These are phyloP conservation scores for Pandemis corylana DNA, from an alignment of 2,888 invertebrate species.

Conservation along the genomic window DNA sequence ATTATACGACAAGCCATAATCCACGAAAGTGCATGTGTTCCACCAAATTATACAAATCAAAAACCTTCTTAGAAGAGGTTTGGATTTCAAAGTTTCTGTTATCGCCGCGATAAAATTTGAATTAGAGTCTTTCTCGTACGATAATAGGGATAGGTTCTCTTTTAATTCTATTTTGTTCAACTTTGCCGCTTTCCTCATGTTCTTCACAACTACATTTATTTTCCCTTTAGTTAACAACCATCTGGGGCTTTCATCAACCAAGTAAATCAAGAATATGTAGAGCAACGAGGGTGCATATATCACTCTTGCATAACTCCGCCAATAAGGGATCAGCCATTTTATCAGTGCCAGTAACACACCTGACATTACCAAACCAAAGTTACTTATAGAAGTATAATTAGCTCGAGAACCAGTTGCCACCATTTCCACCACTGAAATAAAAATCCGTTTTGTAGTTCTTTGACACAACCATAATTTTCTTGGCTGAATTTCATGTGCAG, in stretches of 20 bases:
- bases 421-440: conserved; percentile 69
- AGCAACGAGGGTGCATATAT: conserved; percentile 89
- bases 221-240: conserved; percentile 90
- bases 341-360: conserved; percentile 55
- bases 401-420: conserved; percentile 67
- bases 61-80: conserved; percentile 63
- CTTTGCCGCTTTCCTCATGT: conserved; percentile 86
- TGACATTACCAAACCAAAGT: conserved; percentile 53
- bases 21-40: conserved; percentile 89
- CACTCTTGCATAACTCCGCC: conserved; percentile 88
- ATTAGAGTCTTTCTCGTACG: conserved; percentile 56
- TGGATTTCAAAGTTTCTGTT: conserved; percentile 66
- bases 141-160: conserved; percentile 55
- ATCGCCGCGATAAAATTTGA: conserved; percentile 55
- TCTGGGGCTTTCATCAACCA: conserved; percentile 90
- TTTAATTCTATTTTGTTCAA: conserved; percentile 67
- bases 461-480: not conserved
- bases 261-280: conserved; percentile 87
- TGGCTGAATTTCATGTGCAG: not conserved
- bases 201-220: conserved; percentile 85
- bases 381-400: conserved; percentile 58
- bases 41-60: conserved; percentile 74
- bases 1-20: conserved; percentile 90
- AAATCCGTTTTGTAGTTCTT: not conserved
- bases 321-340: conserved; percentile 83